Percentiles rank a stretch among this genome's conserved stretches.
These are phyloP conservation scores for Synodontis membranacea DNA, from an alignment of 2,113 vertebrate genomes.

Conservation along the genomic window DNA sequence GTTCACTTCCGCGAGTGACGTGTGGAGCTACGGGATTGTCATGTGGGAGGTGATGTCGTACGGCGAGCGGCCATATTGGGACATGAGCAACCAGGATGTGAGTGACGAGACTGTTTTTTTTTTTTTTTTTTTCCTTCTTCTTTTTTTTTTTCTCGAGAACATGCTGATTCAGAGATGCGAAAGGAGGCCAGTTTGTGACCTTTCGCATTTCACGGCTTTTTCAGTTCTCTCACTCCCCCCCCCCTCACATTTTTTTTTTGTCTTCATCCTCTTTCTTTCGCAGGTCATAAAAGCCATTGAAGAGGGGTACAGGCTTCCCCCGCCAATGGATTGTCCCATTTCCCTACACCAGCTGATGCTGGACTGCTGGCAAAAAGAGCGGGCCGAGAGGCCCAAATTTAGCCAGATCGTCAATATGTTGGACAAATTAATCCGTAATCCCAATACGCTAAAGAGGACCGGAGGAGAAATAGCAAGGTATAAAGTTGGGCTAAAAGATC, in stretches of 20 bases:
- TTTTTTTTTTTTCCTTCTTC: no score
- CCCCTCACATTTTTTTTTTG: background rate
- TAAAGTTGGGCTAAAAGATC: background rate
- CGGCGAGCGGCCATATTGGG: conserved; percentile 95
- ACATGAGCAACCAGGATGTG: conserved; percentile 97
- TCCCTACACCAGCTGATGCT: conserved; percentile 95
- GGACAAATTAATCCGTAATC: conserved; percentile 97
- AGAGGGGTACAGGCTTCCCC: conserved; percentile 92
- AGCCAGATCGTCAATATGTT: conserved; percentile 98
- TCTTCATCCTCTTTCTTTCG: background rate
- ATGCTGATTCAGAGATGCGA: background rate
- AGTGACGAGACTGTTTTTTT: conserved; percentile 70
- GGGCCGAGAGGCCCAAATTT: conserved; percentile 92
- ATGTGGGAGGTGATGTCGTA: conserved; percentile 99
- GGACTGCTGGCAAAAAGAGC: conserved; percentile 95
- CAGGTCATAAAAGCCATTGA: conserved; percentile 98
- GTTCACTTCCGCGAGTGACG: conserved; percentile 90
- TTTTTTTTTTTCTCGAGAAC: conserved; percentile 18
- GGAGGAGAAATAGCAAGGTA: conserved; percentile 88
- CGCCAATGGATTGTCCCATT: conserved; percentile 96
- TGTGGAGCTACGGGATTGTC: conserved; percentile 95
- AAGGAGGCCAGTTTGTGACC: conserved; percentile 17
- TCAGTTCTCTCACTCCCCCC: background rate
- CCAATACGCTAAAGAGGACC: conserved; percentile 91
- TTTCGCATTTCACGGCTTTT: background rate